These are phyloP conservation scores for Brachystomella parvula DNA, from an alignment of 1,140 invertebrate species.

Conservation along the genomic window DNA sequence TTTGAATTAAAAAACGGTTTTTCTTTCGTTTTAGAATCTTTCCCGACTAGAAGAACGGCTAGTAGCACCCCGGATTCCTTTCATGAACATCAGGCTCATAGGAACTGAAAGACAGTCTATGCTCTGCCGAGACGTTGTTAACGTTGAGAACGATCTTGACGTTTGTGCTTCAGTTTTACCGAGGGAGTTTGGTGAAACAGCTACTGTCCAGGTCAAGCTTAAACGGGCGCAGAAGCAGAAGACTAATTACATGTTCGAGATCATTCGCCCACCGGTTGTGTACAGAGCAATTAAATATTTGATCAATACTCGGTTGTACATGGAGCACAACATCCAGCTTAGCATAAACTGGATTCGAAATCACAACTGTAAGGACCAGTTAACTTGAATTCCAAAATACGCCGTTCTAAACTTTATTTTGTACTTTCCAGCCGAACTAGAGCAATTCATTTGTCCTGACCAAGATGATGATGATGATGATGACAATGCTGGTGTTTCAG, in stretches of 20 bases:
- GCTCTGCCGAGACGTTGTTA: no score
- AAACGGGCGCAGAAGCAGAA: not conserved
- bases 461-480: not conserved
- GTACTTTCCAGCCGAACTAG: no score
- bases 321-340: not conserved
- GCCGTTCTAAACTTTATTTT: no score
- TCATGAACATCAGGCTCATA: no score
- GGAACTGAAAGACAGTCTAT: no score
- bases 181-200: not conserved
- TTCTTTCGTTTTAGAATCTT: no score
- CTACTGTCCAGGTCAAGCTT: not conserved
- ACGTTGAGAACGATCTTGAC: constrained; percentile 3
- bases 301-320: not conserved
- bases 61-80: no score
- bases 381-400: no score
- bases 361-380: not conserved
- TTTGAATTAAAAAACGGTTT: no score
- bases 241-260: not conserved
- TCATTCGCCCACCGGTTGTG: constrained; percentile 7
- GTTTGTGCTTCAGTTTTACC: not conserved
- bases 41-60: no score
- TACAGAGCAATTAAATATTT: not conserved
- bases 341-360: not conserved
- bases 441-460: not conserved
- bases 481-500: no score